Percentiles rank a stretch among this genome's conserved stretches.
phyloP scores from a whole-genome alignment of 2,888 invertebrate genomes.

The Molanna angustata region DNA sequence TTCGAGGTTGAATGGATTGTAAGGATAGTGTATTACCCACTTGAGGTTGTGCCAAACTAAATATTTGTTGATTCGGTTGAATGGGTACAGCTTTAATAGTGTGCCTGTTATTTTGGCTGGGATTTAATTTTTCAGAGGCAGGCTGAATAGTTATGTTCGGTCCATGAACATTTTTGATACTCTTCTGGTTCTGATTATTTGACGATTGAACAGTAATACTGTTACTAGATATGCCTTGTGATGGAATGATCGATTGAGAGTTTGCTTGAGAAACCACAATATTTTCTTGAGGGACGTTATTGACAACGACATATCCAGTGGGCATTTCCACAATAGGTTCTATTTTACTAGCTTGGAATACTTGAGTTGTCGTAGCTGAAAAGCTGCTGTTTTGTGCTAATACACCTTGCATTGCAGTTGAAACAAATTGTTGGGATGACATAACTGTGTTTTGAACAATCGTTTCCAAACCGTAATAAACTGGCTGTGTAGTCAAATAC shows the following conservation, averaged over 20 bases:
- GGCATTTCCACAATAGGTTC: constrained; percentile 78
- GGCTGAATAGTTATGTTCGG: constrained; percentile 53
- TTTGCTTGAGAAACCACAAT: constrained; percentile 38
- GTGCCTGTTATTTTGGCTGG: constrained; percentile 39
- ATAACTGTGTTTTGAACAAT: constrained; percentile 86
- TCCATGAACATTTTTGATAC: constrained; percentile 43
- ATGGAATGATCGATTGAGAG: constrained; percentile 47
- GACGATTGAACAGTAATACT: constrained; percentile 37
- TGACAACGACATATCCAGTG: constrained; percentile 67
- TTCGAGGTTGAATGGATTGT: constrained; percentile 26
- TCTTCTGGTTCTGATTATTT: constrained; percentile 45
- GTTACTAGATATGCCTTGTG: constrained; percentile 38
- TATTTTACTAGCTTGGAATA: constrained; percentile 82
- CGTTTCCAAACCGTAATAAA: constrained; percentile 81
- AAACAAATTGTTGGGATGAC: constrained; percentile 85
- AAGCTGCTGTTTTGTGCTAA: constrained; percentile 80
- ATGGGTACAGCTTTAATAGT: constrained; percentile 47
- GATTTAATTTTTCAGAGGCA: constrained; percentile 44
- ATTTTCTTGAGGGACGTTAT: constrained; percentile 58
- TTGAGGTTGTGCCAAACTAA: constrained; percentile 27
- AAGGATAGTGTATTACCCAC: constrained; percentile 25
- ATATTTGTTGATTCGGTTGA: constrained; percentile 31
- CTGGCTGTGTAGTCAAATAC: constrained; percentile 67
- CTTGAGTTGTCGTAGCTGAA: constrained; percentile 79
- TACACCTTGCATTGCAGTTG: constrained; percentile 77